These are phyloP conservation scores for Campoletis sonorensis DNA, from an alignment of 1,140 invertebrate species.

Conservation along the genomic window DNA sequence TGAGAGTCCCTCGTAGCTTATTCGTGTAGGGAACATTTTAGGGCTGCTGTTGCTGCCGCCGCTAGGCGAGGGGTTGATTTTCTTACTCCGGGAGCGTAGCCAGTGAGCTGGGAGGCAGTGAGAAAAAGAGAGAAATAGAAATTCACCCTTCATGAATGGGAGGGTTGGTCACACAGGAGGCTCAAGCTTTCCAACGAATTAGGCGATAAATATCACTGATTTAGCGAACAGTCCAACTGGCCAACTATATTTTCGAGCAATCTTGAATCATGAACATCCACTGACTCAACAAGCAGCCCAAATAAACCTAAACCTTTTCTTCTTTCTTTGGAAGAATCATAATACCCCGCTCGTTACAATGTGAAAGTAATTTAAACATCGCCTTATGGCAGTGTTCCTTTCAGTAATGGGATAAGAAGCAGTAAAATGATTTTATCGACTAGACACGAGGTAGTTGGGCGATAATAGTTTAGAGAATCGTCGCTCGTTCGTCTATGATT, in stretches of 20 bases:
- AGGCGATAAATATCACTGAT: constrained; percentile 69
- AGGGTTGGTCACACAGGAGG: neutral
- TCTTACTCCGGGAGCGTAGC: neutral
- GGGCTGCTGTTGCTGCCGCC: neutral
- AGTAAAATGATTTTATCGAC: constrained; percentile 12
- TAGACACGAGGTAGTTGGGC: neutral
- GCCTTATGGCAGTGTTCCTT: neutral
- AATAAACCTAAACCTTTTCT: neutral
- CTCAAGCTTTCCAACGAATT: constrained; percentile 54
- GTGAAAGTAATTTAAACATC: neutral
- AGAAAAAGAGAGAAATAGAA: neutral
- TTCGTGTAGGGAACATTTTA: neutral
- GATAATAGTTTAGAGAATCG: constrained; percentile 13
- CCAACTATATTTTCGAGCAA: constrained; percentile 3
- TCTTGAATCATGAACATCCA: neutral
- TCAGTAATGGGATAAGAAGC: neutral
- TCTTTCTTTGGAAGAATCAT: no score
- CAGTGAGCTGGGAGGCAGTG: neutral
- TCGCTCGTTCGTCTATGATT: constrained; percentile 44
- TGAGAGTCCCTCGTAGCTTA: neutral
- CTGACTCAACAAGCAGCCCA: no score
- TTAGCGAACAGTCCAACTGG: constrained; percentile 54
- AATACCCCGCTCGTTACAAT: neutral
- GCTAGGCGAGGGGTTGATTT: constrained; percentile 4
- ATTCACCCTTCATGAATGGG: neutral